Evolutionary conservation across 2,888 invertebrate species (phyloP).

Genomic region (Isoperla grammatica): DNA sequence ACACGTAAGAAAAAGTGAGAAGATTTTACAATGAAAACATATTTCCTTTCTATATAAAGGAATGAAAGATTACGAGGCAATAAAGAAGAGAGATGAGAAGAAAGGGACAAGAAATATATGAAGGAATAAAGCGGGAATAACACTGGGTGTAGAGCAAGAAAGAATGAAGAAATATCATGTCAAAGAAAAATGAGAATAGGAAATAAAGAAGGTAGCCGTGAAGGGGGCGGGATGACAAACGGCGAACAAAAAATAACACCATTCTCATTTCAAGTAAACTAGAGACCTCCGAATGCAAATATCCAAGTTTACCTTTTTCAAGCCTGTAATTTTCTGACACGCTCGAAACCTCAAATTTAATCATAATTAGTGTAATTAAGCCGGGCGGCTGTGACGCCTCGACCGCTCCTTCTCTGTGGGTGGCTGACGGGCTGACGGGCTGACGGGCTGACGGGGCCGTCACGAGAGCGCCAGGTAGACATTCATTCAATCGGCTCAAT

Average conservation of each 20-base stretch:
- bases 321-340: no score
- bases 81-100: conserved; percentile 15
- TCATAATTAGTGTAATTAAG: no score
- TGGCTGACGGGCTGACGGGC: no score
- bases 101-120: background rate
- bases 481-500: no score
- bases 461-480: no score
- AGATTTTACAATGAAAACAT: conserved; percentile 6
- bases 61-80: conserved; percentile 17
- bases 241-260: conserved; percentile 1
- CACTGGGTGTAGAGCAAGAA: conserved; percentile 4
- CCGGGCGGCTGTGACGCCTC: no score
- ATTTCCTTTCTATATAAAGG: conserved; percentile 14
- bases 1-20: background rate
- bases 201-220: conserved; percentile 11
- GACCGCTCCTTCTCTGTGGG: no score
- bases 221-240: conserved; percentile 5
- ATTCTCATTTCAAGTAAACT: background rate
- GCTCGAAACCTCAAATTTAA: no score
- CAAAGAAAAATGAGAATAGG: conserved; percentile 12
- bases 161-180: conserved; percentile 15
- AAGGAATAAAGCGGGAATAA: conserved; percentile 4
- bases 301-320: no score
- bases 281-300: no score
- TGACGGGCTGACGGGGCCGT: no score